A percentile compares a stretch with the other conserved stretches of the same genome.
phyloP scores from a whole-genome alignment of 2,113 vertebrate species.

The Misgurnus mizolepis region DNA sequence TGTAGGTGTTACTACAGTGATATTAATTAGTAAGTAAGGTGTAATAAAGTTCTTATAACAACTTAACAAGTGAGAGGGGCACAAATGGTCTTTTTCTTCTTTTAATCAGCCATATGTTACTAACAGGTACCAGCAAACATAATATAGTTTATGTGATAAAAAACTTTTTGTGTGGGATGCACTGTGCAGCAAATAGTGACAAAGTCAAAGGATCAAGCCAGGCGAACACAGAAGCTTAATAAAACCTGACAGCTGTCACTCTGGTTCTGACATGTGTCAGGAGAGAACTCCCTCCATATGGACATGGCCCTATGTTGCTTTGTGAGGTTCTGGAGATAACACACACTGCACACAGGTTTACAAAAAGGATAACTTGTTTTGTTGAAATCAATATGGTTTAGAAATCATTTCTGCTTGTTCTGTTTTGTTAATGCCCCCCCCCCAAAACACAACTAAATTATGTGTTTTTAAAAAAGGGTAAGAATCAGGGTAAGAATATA shows the following conservation, averaged over 20 bases:
- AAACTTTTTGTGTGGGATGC: background rate
- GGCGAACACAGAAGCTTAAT: constrained; percentile 59
- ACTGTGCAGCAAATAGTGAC: background rate
- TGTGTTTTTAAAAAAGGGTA: no score
- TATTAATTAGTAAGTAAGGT: constrained; percentile 6
- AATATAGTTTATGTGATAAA: background rate
- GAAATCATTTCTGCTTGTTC: no score
- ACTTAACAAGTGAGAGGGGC: background rate
- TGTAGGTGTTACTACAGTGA: background rate
- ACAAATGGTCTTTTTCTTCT: background rate
- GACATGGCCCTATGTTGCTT: constrained; percentile 40
- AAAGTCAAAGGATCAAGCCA: constrained; percentile 29
- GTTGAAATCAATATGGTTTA: constrained; percentile 2
- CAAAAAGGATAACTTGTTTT: background rate
- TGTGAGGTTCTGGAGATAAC: constrained; percentile 38
- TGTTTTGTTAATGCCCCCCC: background rate
- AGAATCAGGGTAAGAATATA: background rate
- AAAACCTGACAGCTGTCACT: constrained; percentile 71
- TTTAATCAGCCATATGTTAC: background rate
- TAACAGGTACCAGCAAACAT: background rate
- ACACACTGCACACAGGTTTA: constrained; percentile 9
- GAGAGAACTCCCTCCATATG: constrained; percentile 55
- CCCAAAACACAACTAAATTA: background rate
- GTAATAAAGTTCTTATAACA: constrained; percentile 9
- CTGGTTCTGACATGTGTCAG: constrained; percentile 59